phyloP scores from a whole-genome alignment of 2,113 vertebrate species.

The Ginglymostoma cirratum region DNA sequence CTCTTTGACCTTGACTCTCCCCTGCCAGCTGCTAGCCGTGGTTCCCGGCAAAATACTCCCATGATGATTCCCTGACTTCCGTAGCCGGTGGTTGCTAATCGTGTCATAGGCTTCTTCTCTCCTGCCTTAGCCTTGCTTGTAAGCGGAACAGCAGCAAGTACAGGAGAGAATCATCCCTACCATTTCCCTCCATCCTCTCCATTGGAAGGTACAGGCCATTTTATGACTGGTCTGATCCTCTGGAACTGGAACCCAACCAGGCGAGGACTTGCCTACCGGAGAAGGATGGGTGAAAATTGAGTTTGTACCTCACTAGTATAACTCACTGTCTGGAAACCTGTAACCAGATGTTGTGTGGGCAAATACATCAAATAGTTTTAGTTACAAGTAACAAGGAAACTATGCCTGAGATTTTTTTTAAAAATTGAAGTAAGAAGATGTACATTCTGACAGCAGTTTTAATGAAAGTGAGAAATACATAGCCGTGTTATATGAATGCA shows the following conservation, averaged over 20 bases:
- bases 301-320: neutral
- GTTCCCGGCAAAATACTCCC: too few species aligned
- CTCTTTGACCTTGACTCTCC: too few species aligned
- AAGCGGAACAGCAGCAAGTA: too few species aligned
- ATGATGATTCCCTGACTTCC: too few species aligned
- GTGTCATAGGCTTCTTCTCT: too few species aligned
- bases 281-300: neutral
- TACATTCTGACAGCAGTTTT: neutral
- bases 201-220: neutral
- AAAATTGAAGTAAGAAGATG: neutral
- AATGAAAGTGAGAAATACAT: constrained; percentile 16
- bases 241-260: neutral
- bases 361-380: neutral
- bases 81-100: too few species aligned
- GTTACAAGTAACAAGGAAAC: neutral
- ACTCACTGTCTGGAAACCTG: neutral
- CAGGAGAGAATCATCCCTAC: too few species aligned
- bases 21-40: too few species aligned
- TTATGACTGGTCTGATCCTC: neutral
- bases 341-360: neutral
- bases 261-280: neutral
- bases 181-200: too few species aligned
- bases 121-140: too few species aligned
- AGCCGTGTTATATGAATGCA: constrained; percentile 14
- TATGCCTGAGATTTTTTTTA: neutral